Evolutionary conservation across 2,888 invertebrate genomes (phyloP), one percentile per base, ranked within the genome.

Genomic region (Boloria selene): DNA sequence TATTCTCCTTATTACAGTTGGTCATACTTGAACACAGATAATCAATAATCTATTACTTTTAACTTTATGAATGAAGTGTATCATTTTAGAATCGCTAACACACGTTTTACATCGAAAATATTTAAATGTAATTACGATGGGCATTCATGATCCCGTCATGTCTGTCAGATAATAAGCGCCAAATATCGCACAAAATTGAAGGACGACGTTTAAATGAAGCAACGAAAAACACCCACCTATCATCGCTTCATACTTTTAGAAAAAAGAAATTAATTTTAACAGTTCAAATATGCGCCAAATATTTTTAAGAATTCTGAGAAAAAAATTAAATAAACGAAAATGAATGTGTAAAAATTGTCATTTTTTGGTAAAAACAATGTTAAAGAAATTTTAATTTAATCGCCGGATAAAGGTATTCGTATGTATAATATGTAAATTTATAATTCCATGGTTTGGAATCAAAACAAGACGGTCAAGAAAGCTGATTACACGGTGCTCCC

Each of bases 401-500:
- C 10, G 4, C 10, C n/a, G 18, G 22, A 52, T 47, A 18, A 54
- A 53, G 17, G 61, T 53, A 55, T 17, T 13, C n/a, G 10, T 26
- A 44, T 47, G 72, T 72, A 76, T 78, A n/a, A n/a, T n/a, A 78
- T 75, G 70, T 77, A 75, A 64, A 13, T 74, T 70, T 69, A 75
- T 83, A 82, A 79, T 79, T 82, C 83, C 76, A 77, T 75, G 81
- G 78, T 81, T 77, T 78, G 79, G 81, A 83, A 86, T 86, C 82
- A 85, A 86, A 90, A 89, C 84, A 88, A 87, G 86, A 83, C 87
- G 76, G 84, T 83, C 84, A 89, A 85, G 90, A 90, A 88, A 89
- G 85, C 86, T 90, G 90, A 90, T 90, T 90, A 88, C 83, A 89
- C 86, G 88, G 87, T 88, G 89, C 87, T 91, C 91, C 90, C 91